phyloP scores from a whole-genome alignment of 2,113 vertebrate genomes.

The Cisticola juncidis region DNA sequence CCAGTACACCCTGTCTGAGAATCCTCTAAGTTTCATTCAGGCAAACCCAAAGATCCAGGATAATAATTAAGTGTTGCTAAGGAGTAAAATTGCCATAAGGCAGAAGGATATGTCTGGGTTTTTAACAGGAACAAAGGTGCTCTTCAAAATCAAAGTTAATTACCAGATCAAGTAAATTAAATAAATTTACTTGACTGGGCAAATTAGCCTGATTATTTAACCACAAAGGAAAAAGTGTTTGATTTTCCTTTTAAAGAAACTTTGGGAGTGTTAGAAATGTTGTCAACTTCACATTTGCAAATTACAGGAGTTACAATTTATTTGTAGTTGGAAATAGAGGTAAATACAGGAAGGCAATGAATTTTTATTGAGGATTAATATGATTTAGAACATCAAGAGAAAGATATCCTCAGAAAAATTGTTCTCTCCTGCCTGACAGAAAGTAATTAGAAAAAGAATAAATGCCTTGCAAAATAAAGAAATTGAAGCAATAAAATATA shows the following conservation, averaged over 20 bases:
- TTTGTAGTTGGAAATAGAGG: neutral
- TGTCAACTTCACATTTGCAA: accelerated
- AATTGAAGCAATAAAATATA: neutral
- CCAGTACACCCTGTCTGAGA: neutral
- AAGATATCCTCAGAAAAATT: neutral
- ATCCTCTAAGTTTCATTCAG: neutral
- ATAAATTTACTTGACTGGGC: neutral
- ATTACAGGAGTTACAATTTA: neutral
- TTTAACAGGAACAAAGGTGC: neutral
- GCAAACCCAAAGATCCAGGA: neutral
- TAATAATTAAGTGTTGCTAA: neutral
- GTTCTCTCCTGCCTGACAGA: accelerated
- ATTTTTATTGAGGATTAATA: neutral
- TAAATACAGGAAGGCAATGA: neutral
- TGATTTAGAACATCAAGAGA: neutral
- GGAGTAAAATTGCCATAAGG: neutral
- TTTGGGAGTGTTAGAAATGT: neutral
- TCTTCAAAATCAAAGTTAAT: neutral
- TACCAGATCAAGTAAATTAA: neutral
- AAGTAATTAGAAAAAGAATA: neutral
- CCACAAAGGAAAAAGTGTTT: accelerated
- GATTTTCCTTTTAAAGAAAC: neutral
- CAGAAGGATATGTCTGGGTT: neutral
- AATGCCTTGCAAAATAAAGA: neutral
- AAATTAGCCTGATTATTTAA: neutral